phyloP scores from a whole-genome alignment of 2,888 invertebrate species.

The Euzetes globulus region DNA sequence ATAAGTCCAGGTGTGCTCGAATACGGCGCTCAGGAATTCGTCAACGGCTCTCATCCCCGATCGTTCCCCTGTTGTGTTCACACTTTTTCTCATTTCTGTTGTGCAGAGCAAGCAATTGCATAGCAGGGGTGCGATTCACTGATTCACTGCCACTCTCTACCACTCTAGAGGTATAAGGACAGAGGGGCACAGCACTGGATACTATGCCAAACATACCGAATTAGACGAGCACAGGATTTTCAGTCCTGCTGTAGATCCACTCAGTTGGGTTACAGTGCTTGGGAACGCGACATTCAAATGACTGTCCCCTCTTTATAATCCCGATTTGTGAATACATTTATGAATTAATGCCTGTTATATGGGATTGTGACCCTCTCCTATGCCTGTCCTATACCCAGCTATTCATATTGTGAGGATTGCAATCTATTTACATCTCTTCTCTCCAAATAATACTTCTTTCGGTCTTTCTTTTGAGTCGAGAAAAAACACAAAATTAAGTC shows the following conservation, averaged over 20 bases:
- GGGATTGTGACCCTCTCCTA: background rate
- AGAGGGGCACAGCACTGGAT: background rate
- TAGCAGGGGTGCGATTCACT: constrained; percentile 4
- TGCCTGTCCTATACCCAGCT: background rate
- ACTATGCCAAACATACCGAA: background rate
- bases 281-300: constrained; percentile 4
- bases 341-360: constrained; percentile 19
- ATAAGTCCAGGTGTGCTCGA: background rate
- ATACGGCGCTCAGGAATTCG: constrained; percentile 32
- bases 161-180: background rate
- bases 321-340: background rate
- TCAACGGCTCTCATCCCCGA: constrained; percentile 45
- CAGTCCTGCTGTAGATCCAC: background rate
- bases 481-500: no score
- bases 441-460: background rate
- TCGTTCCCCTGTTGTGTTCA: constrained; percentile 45
- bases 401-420: no score
- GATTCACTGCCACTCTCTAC: no score
- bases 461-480: background rate
- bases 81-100: constrained; percentile 22
- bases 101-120: constrained; percentile 4
- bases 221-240: background rate
- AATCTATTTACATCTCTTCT: background rate
- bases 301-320: constrained; percentile 12
- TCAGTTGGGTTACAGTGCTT: background rate